Evolutionary conservation across 2,797 vertebrate species (phyloP).

Genomic region (Chanos chanos): DNA sequence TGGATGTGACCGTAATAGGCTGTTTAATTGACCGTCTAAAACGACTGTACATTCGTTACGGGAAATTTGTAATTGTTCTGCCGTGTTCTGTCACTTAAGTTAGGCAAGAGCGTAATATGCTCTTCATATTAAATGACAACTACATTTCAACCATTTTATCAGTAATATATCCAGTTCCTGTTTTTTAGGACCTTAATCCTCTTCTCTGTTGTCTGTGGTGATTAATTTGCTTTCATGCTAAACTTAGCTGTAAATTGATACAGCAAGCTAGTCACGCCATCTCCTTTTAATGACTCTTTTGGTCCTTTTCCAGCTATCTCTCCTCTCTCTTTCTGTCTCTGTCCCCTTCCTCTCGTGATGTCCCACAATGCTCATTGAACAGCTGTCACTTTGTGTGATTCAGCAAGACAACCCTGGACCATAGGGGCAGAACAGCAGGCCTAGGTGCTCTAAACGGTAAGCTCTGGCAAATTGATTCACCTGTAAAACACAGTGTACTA

Average conservation of each 20-base stretch:
- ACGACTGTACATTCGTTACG: too few species aligned
- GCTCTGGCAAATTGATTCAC: background rate
- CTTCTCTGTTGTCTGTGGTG: too few species aligned
- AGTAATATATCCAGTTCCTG: too few species aligned
- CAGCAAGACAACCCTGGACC: constrained; percentile 26
- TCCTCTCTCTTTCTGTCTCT: background rate
- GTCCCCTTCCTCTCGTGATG: background rate
- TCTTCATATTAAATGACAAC: too few species aligned
- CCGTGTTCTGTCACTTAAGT: too few species aligned
- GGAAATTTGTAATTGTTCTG: too few species aligned
- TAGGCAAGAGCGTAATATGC: too few species aligned
- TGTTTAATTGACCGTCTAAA: too few species aligned
- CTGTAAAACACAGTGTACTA: background rate
- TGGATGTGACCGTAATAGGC: too few species aligned
- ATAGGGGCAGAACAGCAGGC: constrained; percentile 19
- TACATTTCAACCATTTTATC: background rate
- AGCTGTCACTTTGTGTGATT: constrained; percentile 16
- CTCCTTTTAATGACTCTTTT: background rate
- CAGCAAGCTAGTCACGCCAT: background rate
- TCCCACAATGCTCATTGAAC: constrained; percentile 30
- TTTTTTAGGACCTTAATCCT: too few species aligned
- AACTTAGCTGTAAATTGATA: background rate
- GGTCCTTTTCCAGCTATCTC: constrained; percentile 14
- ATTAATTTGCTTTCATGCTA: background rate
- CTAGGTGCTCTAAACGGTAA: constrained; percentile 17